Evolutionary conservation across 2,888 invertebrate species (phyloP).

Genomic region (Chrysomela aeneicollis): DNA sequence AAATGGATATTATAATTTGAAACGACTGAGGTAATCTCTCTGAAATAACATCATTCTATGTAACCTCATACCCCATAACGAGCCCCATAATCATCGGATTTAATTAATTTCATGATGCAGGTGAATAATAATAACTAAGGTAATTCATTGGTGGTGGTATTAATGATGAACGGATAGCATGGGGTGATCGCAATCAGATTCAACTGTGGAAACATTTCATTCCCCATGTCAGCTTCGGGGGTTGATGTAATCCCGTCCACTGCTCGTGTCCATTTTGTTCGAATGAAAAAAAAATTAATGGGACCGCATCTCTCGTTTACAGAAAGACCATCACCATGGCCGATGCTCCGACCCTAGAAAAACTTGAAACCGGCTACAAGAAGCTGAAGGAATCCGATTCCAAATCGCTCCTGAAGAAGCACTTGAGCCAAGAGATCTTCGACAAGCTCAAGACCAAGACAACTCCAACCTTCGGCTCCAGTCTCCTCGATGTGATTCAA

Average conservation of each 20-base stretch:
- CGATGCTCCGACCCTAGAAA: slow-evolving; percentile 89
- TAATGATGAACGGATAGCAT: no score
- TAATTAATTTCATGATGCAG: no score
- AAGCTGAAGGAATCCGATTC: slow-evolving; percentile 89
- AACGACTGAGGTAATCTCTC: no score
- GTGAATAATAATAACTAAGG: no score
- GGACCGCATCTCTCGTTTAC: slow-evolving; percentile 30
- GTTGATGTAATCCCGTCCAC: slow-evolving; percentile 19
- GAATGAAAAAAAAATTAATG: not conserved
- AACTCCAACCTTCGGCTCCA: slow-evolving; percentile 87
- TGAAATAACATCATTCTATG: no score
- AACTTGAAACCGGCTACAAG: slow-evolving; percentile 89
- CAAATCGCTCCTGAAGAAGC: slow-evolving; percentile 96
- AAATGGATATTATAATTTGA: no score
- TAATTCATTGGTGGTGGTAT: no score
- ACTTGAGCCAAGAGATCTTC: slow-evolving; percentile 89
- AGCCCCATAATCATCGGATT: no score
- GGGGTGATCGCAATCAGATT: not conserved
- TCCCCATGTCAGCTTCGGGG: slow-evolving; percentile 17
- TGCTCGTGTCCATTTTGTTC: not conserved
- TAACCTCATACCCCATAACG: no score
- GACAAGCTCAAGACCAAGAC: slow-evolving; percentile 92
- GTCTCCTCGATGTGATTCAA: slow-evolving; percentile 92
- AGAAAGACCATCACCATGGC: slow-evolving; percentile 81
- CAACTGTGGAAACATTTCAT: not conserved